Conservation (phyloP, 1,140 invertebrate genomes). For the Cyphomyrmex costatus region DNA sequence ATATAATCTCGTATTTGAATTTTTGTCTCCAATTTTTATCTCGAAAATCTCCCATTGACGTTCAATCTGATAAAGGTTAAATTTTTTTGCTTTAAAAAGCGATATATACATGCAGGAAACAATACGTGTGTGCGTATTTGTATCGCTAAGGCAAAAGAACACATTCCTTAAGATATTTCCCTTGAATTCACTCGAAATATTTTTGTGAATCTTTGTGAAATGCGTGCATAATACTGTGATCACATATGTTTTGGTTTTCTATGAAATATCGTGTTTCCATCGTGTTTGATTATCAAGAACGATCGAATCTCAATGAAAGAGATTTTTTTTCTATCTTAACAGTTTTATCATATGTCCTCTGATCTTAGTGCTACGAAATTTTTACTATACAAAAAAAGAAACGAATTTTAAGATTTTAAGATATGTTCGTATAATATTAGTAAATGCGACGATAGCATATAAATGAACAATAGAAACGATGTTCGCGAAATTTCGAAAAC, state of each 20-base stretch:
- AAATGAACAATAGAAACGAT: neutral
- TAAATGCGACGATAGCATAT: neutral
- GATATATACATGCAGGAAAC: neutral
- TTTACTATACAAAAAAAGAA: neutral
- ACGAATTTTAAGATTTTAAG: slow-evolving; percentile 16
- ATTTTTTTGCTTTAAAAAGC: neutral
- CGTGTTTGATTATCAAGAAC: slow-evolving; percentile 10
- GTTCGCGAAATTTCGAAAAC: slow-evolving; percentile 27
- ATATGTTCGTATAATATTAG: neutral
- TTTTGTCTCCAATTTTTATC: neutral
- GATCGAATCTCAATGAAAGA: neutral
- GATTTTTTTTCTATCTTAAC: slow-evolving; percentile 17
- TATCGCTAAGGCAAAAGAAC: slow-evolving; percentile 46
- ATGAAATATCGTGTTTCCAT: neutral
- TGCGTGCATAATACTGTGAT: slow-evolving; percentile 41
- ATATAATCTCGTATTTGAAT: neutral
- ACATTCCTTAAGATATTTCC: slow-evolving; percentile 60
- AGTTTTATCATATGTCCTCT: slow-evolving; percentile 7
- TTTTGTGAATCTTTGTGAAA: slow-evolving; percentile 32
- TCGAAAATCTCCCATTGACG: neutral
- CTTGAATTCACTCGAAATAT: slow-evolving; percentile 5
- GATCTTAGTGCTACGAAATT: slow-evolving; percentile 25
- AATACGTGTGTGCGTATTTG: slow-evolving; percentile 1
- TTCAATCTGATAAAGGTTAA: neutral
- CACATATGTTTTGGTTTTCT: slow-evolving; percentile 1